Base-by-base conservation (phyloP, 2,113 vertebrate species). In the Gila orcuttii region DNA sequence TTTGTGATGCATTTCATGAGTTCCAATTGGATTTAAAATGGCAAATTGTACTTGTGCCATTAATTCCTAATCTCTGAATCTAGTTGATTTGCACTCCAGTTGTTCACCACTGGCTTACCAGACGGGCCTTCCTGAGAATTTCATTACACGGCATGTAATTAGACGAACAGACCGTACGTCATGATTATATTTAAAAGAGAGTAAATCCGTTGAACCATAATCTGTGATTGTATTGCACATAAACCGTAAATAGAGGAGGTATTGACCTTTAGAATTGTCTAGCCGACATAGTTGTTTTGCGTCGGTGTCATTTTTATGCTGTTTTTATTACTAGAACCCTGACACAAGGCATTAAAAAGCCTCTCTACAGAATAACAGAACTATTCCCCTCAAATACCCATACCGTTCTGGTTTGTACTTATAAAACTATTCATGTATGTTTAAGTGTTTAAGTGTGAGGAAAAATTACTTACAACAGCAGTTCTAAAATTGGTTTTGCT, bases 141-240 rank as follows among this genome's bases (percentile, higher is more conserved):
- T 88, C 83, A 89, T 90, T 89, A 85, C 82, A 84, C 50, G 84
- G 76, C 59, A 82, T 76, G 88, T 88, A 90, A 89, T 88, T 88
- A 88, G 86, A 89, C 6, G 83, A 83, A 84, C 64, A 80, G 87
- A 84, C 87, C 84, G 75, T 89, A 86, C 81, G 89, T 91, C 87
- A 89, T 90, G 55, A 90, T 88, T 86, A 85, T 87, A 80, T 90
- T 88, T 90, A 89, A 90, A 89, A 86, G 88, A 83, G 77, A 86
- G 85, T 88, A 85, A 89, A 91, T 87, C 82, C 89, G n/a, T 47
- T 87, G 86, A 91, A 90, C 87, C 87, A 88, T 91, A 90, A 90
- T 87, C 79, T 90, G 82, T 87, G 88, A 88, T 90, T 89, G 87
- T 85, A 87, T 79, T 88, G 79, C 79, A 88, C 89, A 89, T 89